phyloP scores from a whole-genome alignment of 2,113 vertebrate species.

The Notechis scutatus region DNA sequence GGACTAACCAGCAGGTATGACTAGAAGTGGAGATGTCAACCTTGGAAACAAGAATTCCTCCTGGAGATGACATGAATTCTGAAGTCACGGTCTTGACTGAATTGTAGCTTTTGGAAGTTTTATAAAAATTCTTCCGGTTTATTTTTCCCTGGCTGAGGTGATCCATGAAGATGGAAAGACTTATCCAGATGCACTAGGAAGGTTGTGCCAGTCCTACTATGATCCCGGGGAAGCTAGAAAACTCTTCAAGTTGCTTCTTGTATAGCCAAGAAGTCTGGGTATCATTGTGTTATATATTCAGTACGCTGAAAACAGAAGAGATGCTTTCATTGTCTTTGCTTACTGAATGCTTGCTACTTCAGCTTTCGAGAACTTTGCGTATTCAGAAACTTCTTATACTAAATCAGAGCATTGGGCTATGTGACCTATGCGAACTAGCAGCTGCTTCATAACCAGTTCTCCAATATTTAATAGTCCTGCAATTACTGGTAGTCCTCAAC shows the following conservation, averaged over 20 bases:
- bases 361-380: background rate
- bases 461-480: background rate
- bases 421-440: background rate
- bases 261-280: fast-evolving
- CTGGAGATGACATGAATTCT: constrained; percentile 78
- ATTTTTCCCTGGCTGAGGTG: background rate
- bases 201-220: background rate
- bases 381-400: background rate
- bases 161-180: constrained; percentile 5
- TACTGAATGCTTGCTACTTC: constrained; percentile 8
- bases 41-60: constrained; percentile 68
- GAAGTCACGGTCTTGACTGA: constrained; percentile 81
- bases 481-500: background rate
- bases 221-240: background rate
- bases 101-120: constrained; percentile 40
- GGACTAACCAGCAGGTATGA: constrained; percentile 96
- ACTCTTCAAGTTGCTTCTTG: constrained; percentile 26
- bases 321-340: background rate
- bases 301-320: background rate
- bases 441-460: background rate
- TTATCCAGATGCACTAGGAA: constrained; percentile 3
- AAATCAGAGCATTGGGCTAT: no score
- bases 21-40: constrained; percentile 89
- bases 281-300: background rate
- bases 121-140: background rate